phyloP scores from a whole-genome alignment of 2,797 vertebrate species.

The Sebastes iracundus region DNA sequence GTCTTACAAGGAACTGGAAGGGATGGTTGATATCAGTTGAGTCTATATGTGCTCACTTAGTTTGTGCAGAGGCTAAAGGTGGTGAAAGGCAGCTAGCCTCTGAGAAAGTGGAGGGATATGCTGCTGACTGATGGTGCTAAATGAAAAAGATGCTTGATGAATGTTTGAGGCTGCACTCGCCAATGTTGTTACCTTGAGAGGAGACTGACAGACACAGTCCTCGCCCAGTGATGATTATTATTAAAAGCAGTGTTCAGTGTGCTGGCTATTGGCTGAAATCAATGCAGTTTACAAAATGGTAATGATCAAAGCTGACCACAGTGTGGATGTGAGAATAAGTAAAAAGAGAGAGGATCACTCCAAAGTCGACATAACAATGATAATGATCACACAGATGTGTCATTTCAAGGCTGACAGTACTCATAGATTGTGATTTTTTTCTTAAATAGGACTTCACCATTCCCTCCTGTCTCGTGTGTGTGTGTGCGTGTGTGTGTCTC shows the following conservation, averaged over 20 bases:
- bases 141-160: conserved; percentile 3
- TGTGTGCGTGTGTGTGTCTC: conserved; percentile 8
- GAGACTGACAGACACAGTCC: conserved; percentile 2
- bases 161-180: conserved; percentile 8
- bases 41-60: neutral
- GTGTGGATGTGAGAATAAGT: neutral
- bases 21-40: neutral
- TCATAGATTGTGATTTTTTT: neutral
- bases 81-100: neutral
- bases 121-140: neutral
- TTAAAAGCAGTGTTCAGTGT: conserved; percentile 6
- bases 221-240: conserved; percentile 34
- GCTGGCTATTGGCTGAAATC: conserved; percentile 28
- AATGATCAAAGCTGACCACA: conserved; percentile 35
- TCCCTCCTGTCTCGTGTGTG: neutral
- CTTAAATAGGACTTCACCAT: conserved; percentile 31
- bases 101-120: neutral
- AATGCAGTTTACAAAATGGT: conserved; percentile 24
- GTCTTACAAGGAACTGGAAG: neutral
- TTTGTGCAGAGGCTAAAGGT: neutral
- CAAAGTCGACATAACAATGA: conserved; percentile 1
- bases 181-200: conserved; percentile 41
- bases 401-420: conserved; percentile 21
- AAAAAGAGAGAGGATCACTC: conserved; percentile 7
- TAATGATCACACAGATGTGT: conserved; percentile 27